These are phyloP conservation scores for Trichogramma dendrolimi DNA, from an alignment of 2,888 invertebrate genomes.

Conservation along the genomic window DNA sequence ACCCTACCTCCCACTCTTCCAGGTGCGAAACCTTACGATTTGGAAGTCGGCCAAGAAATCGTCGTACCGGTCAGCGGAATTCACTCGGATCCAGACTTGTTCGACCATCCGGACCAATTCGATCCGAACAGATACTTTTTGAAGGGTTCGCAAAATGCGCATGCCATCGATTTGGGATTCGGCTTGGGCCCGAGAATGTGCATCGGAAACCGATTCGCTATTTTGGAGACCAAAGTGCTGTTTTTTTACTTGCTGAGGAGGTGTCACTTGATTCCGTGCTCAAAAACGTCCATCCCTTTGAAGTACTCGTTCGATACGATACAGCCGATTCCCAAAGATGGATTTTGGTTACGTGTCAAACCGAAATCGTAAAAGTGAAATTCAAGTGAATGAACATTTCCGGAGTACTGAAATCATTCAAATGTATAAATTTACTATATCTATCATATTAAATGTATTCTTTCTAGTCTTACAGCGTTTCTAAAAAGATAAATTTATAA, in stretches of 20 bases:
- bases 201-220: constrained; percentile 50
- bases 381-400: too few relatives aligned
- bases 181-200: constrained; percentile 40
- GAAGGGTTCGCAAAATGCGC: constrained; percentile 21
- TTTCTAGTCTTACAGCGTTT: too few relatives aligned
- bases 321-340: not conserved
- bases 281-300: constrained; percentile 51
- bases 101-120: constrained; percentile 48
- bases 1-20: constrained; percentile 43
- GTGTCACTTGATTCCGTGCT: constrained; percentile 39
- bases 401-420: too few relatives aligned
- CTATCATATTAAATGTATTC: too few relatives aligned
- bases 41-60: constrained; percentile 41
- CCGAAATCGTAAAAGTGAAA: too few relatives aligned
- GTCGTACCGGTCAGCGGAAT: constrained; percentile 44
- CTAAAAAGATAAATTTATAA: too few relatives aligned
- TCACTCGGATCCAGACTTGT: constrained; percentile 47
- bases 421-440: too few relatives aligned
- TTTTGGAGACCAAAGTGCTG: constrained; percentile 38
- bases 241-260: constrained; percentile 35
- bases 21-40: constrained; percentile 35
- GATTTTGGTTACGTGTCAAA: constrained; percentile 1
- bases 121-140: constrained; percentile 45
- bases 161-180: constrained; percentile 34
- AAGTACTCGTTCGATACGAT: not conserved